Base-by-base conservation (phyloP, 2,888 invertebrate species). In the Archips xylosteana region DNA sequence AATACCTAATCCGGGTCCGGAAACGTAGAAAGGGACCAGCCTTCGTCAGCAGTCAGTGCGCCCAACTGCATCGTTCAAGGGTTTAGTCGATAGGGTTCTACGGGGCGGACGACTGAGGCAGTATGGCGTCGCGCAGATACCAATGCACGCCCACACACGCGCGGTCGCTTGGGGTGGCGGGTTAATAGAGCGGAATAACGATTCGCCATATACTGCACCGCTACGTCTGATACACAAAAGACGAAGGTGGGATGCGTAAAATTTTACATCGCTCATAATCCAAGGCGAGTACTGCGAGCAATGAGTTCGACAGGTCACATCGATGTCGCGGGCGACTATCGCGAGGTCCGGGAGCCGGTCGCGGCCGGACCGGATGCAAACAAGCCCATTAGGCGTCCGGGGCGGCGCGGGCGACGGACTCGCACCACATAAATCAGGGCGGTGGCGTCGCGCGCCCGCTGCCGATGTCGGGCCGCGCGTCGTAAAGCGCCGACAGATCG, bases 331-430 rank as follows among this genome's bases (percentile, higher is more conserved):
- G 13, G 42, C 32, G 51, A 54, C 9, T 54, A 54, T 23, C 51
- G 51, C 51, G 51, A 15, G 57, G 42, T 13, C 10, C 57, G 23
- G 42, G 8, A 39, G 57, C 42, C 66, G 57, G 66, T 8, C 42
- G 54, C 32, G 39, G 62, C 45, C 59, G n/a, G 70, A 65, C 65
- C 74, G 72, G 72, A 68, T 62, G 67, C 72, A 72, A 72, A 72
- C 72, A 72, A 72, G 72, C 54, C 67, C 67, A 68, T 74, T 70
- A 74, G 69, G 70, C 12, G 59, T 45, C 61, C 42, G 57, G 12
- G 54, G 13, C 49, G 49, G 8, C 23, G 54, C 32, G 39, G 36
- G 32, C 32, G 62, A 23, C 54, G 51, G 36, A 39, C 71, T 67
- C 67, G 47, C 72, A 57, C 72, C 62, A 63, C 72, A 72, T 72